These are phyloP conservation scores for Pollenia griseotomentosa DNA, from an alignment of 2,888 invertebrate species.

Conservation along the genomic window DNA sequence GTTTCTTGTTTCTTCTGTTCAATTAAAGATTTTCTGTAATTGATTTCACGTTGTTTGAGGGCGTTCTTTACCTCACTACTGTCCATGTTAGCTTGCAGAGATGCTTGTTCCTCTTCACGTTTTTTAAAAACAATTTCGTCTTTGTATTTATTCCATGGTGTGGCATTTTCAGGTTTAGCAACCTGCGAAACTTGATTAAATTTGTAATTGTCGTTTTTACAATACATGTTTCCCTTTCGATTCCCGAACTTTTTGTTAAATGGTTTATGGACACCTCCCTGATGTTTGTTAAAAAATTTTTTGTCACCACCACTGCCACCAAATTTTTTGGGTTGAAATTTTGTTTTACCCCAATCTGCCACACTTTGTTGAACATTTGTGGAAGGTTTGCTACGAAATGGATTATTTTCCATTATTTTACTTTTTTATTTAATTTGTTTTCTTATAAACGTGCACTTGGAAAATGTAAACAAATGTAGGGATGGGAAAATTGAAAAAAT, in stretches of 20 bases:
- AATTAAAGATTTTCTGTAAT: constrained; percentile 78
- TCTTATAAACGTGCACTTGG: background rate
- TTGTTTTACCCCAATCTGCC: constrained; percentile 72
- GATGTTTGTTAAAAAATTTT: background rate
- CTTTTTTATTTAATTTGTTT: background rate
- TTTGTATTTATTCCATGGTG: constrained; percentile 80
- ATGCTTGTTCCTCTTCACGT: constrained; percentile 71
- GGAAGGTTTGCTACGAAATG: constrained; percentile 55
- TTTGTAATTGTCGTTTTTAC: constrained; percentile 63
- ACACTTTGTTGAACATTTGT: constrained; percentile 25
- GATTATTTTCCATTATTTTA: constrained; percentile 63
- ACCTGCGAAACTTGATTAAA: constrained; percentile 67
- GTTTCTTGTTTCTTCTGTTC: constrained; percentile 76
- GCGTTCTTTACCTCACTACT: constrained; percentile 75
- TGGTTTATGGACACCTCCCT: background rate
- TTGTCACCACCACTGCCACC: background rate
- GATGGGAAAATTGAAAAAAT: too few species aligned
- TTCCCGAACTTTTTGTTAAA: constrained; percentile 14
- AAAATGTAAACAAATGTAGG: background rate
- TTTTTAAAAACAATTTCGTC: constrained; percentile 78
- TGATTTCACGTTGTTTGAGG: constrained; percentile 77
- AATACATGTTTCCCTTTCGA: constrained; percentile 2
- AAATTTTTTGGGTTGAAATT: constrained; percentile 67
- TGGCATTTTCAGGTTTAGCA: constrained; percentile 74
- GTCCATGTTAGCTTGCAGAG: constrained; percentile 69